Conservation (phyloP, 2,113 vertebrate species). For the Grammomys surdaster region DNA sequence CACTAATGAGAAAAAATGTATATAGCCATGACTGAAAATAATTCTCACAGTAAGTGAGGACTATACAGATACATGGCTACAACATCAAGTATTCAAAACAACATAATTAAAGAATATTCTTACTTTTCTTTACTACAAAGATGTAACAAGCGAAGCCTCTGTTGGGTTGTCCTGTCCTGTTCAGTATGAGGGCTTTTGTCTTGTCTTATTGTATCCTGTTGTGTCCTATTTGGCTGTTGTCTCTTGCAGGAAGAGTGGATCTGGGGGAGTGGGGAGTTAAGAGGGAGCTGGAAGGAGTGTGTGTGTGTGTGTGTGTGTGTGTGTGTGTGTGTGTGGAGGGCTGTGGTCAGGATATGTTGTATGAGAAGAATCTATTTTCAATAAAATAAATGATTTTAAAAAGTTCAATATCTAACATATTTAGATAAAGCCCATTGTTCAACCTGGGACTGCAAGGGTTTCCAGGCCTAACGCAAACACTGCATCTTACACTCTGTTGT, state of each 20-base stretch:
- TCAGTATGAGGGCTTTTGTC: neutral
- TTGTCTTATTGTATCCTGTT: neutral
- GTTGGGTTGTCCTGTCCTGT: neutral
- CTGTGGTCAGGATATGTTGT: neutral
- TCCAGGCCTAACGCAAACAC: neutral
- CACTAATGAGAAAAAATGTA: neutral
- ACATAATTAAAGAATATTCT: constrained; percentile 9
- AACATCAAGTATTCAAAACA: neutral
- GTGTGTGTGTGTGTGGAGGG: neutral
- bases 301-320: neutral
- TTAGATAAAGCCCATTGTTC: neutral
- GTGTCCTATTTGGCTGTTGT: neutral
- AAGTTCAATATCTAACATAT: neutral
- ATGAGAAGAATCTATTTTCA: neutral
- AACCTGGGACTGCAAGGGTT: neutral
- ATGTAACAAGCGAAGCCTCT: neutral
- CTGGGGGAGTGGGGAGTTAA: neutral
- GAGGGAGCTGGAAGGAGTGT: neutral
- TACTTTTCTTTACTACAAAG: constrained; percentile 31
- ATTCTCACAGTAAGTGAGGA: neutral
- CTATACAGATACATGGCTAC: neutral
- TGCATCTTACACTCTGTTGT: neutral
- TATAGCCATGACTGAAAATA: neutral
- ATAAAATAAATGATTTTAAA: neutral
- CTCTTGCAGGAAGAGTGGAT: neutral